Conservation (phyloP, 2,113 vertebrate genomes). For the Camelus bactrianus region DNA sequence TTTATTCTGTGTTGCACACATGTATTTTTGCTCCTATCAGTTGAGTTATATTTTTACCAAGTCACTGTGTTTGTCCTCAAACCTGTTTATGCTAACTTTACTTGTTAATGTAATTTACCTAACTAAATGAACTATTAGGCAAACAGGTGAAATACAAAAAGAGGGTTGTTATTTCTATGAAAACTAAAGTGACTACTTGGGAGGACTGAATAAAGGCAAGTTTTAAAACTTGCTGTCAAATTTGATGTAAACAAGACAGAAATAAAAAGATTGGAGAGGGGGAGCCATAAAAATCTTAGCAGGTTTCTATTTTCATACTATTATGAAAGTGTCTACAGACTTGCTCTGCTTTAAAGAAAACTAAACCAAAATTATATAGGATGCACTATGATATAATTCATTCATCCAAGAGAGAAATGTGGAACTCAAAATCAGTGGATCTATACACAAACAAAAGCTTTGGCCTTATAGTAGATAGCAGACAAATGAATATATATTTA, state of each 20-base stretch:
- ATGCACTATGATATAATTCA: not conserved
- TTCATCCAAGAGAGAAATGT: not conserved
- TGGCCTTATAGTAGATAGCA: not conserved
- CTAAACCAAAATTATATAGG: not conserved
- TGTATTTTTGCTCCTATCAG: not conserved
- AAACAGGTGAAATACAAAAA: not conserved
- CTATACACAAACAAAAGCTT: not conserved
- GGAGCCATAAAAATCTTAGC: not conserved
- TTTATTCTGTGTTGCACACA: not conserved
- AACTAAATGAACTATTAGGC: not conserved
- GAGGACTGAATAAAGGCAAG: slow-evolving; percentile 1
- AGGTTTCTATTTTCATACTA: not conserved
- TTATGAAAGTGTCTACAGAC: not conserved
- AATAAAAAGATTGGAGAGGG: not conserved
- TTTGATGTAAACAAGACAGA: not conserved
- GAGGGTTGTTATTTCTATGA: not conserved
- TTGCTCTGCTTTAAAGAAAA: slow-evolving; percentile 24
- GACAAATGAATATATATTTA: not conserved
- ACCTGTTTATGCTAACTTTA: not conserved
- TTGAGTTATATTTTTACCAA: not conserved
- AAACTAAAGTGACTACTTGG: not conserved
- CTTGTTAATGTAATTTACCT: not conserved
- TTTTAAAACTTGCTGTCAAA: slow-evolving; percentile 19
- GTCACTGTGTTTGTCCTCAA: not conserved
- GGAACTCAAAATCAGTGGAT: not conserved